Conservation (phyloP, 2,797 vertebrate genomes). For the Avahi laniger region DNA sequence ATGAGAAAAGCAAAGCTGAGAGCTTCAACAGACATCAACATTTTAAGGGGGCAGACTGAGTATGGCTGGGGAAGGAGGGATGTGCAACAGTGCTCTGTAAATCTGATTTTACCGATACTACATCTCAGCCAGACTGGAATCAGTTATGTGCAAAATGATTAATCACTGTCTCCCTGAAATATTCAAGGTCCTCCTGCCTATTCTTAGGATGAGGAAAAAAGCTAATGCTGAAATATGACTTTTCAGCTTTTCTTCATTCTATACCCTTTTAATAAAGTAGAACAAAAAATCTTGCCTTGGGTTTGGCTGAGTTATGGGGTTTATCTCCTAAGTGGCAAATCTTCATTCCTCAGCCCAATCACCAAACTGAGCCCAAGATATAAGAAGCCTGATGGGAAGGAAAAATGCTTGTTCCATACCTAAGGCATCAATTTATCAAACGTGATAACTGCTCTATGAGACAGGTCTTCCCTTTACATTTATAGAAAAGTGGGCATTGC, state of each 20-base stretch:
- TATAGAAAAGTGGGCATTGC: conserved; percentile 69
- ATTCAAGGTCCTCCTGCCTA: conserved; percentile 82
- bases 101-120: conserved; percentile 69
- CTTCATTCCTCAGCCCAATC: conserved; percentile 73
- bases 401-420: conserved; percentile 72
- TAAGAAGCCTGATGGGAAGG: conserved; percentile 56
- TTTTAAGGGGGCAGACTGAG: neutral
- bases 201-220: conserved; percentile 71
- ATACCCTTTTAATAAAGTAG: conserved; percentile 79
- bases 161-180: conserved; percentile 77
- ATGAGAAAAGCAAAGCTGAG: neutral
- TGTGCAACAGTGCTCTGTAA: conserved; percentile 48
- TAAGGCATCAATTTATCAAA: conserved; percentile 74
- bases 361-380: conserved; percentile 70
- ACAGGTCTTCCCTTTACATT: conserved; percentile 77
- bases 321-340: conserved; percentile 80
- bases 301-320: conserved; percentile 80
- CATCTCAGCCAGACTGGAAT: conserved; percentile 74
- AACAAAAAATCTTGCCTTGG: conserved; percentile 77
- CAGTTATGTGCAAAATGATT: conserved; percentile 79
- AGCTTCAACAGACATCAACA: neutral
- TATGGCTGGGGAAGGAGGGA: neutral
- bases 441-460: conserved; percentile 71
- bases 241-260: conserved; percentile 74
- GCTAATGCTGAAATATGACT: conserved; percentile 82